A percentile compares a stretch with the other conserved stretches of the same genome.
These are phyloP conservation scores for Ormyrus pomaceus DNA, from an alignment of 2,888 invertebrate genomes.

Conservation along the genomic window DNA sequence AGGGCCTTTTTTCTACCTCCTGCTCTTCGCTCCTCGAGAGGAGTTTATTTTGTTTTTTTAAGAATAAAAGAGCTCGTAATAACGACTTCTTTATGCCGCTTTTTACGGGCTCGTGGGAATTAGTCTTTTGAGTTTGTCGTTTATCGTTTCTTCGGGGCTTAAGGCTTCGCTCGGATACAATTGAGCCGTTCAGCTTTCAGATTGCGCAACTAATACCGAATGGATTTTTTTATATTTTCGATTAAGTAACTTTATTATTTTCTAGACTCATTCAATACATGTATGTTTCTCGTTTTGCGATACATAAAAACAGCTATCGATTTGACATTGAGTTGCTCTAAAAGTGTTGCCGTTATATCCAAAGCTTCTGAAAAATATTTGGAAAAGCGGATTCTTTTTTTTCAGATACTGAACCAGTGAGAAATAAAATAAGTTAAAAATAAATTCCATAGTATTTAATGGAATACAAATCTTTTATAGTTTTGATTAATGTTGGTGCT, in stretches of 20 bases:
- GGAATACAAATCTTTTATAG: no score
- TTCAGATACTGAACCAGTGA: no score
- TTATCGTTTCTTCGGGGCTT: background rate
- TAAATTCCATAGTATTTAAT: no score
- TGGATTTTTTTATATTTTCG: background rate
- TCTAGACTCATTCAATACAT: no score
- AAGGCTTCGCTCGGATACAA: background rate
- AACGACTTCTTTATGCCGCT: constrained; percentile 20
- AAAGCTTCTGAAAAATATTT: no score
- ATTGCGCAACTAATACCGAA: background rate
- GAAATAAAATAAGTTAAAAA: no score
- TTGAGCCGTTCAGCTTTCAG: constrained; percentile 1
- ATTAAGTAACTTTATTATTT: background rate
- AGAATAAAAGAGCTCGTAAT: background rate
- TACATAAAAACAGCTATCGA: background rate
- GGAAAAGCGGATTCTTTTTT: no score
- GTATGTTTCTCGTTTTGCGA: background rate
- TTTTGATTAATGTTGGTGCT: no score
- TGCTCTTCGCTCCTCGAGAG: background rate
- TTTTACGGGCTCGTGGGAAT: constrained; percentile 8
- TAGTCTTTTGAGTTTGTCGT: background rate
- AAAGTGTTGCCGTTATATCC: no score
- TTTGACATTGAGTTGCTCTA: no score
- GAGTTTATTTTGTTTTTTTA: background rate
- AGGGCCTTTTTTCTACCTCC: background rate